Percentiles rank a stretch among this genome's conserved stretches.
Evolutionary conservation across 2,113 vertebrate genomes (phyloP).

Genomic region (Aptenodytes patagonicus): DNA sequence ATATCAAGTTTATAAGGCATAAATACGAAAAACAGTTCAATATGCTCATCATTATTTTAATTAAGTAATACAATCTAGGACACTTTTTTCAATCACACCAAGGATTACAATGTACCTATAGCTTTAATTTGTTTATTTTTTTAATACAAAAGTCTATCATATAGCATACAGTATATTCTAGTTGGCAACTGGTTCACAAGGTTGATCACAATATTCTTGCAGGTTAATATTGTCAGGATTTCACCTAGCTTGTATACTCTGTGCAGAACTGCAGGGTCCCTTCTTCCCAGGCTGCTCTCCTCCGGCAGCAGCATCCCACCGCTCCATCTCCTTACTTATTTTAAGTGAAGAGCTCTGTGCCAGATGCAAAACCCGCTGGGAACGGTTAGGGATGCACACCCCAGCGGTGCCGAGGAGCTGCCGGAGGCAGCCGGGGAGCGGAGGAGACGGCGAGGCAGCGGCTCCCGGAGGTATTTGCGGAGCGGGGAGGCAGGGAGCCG

Average conservation of each 20-base stretch:
- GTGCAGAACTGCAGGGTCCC: background rate
- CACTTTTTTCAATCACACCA: conserved; percentile 59
- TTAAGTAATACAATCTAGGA: conserved; percentile 66
- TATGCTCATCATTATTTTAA: conserved; percentile 67
- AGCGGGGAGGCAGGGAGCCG: background rate
- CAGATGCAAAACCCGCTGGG: background rate
- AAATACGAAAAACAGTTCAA: conserved; percentile 71
- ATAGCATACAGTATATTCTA: conserved; percentile 54
- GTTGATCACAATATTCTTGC: conserved; percentile 55
- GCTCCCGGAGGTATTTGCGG: background rate
- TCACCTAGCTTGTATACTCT: background rate
- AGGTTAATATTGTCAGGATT: conserved; percentile 33
- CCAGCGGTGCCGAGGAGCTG: background rate
- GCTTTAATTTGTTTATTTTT: conserved; percentile 42
- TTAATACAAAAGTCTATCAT: conserved; percentile 67
- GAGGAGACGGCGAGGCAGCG: fast-evolving
- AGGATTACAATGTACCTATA: conserved; percentile 62
- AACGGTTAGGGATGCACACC: background rate
- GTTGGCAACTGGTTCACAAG: conserved; percentile 64
- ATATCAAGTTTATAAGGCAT: conserved; percentile 77
- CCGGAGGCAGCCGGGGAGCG: background rate
- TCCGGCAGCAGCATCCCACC: background rate
- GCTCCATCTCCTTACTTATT: background rate
- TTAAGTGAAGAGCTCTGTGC: background rate
- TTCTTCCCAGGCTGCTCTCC: conserved; percentile 19